phyloP scores from a whole-genome alignment of 2,113 vertebrate species.

The Hiodon tergisus region DNA sequence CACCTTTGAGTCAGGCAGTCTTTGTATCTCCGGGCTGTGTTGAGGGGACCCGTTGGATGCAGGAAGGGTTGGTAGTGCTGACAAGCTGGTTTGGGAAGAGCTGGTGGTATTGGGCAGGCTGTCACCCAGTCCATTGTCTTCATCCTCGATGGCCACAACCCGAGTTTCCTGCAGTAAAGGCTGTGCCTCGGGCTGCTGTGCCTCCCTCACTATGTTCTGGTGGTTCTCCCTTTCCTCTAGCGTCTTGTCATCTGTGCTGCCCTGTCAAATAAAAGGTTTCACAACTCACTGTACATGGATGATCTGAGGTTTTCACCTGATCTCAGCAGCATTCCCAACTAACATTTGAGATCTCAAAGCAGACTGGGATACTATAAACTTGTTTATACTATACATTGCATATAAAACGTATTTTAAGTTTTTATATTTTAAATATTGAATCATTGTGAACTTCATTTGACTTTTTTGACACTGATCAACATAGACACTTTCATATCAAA shows the following conservation, averaged over 20 bases:
- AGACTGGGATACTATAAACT: no score
- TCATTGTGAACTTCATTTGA: no score
- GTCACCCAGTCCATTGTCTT: slow-evolving; percentile 67
- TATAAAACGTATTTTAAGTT: no score
- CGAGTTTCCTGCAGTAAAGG: slow-evolving; percentile 65
- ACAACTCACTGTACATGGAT: no score
- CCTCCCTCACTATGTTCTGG: slow-evolving; percentile 56
- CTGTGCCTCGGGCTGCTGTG: slow-evolving; percentile 51
- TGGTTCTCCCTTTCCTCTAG: slow-evolving; percentile 59
- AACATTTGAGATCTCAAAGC: no score
- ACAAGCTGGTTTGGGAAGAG: slow-evolving; percentile 68
- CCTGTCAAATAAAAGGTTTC: slow-evolving; percentile 5
- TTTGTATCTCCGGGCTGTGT: slow-evolving; percentile 48
- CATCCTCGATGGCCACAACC: slow-evolving; percentile 55
- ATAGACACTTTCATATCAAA: no score
- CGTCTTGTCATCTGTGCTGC: slow-evolving; percentile 12
- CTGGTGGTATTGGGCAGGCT: slow-evolving; percentile 71
- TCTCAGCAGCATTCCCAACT: no score
- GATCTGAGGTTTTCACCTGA: no score
- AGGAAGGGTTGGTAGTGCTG: slow-evolving; percentile 48
- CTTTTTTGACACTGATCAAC: no score
- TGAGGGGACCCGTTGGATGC: slow-evolving; percentile 46
- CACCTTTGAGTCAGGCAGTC: slow-evolving; percentile 31
- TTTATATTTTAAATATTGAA: no score
- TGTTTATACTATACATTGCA: no score